Evolutionary conservation across 2,113 vertebrate genomes (phyloP).

Genomic region (Otolemur garnettii): DNA sequence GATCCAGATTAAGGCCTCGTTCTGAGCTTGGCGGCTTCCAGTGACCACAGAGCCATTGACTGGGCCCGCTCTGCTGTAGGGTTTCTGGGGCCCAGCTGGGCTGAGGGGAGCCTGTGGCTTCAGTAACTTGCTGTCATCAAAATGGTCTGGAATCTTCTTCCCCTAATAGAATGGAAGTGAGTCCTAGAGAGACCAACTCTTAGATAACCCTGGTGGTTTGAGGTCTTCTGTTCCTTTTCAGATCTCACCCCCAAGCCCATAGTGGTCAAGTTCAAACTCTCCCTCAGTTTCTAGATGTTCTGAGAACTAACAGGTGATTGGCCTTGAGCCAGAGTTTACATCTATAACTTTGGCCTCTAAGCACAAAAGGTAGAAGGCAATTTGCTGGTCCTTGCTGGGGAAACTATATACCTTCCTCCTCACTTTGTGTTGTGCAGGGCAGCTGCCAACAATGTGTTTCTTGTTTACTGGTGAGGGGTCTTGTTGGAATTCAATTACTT

Average conservation of each 20-base stretch:
- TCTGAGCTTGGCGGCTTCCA: slow-evolving; percentile 81
- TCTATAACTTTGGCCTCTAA: background rate
- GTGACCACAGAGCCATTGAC: slow-evolving; percentile 72
- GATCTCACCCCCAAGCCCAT: background rate
- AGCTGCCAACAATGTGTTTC: slow-evolving; percentile 82
- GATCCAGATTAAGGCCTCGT: slow-evolving; percentile 81
- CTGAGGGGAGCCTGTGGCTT: slow-evolving; percentile 79
- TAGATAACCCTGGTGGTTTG: slow-evolving; percentile 42
- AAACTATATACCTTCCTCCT: slow-evolving; percentile 54
- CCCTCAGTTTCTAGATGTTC: background rate
- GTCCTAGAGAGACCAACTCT: slow-evolving; percentile 68
- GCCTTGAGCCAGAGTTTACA: background rate
- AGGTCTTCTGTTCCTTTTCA: background rate
- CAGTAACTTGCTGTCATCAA: slow-evolving; percentile 81
- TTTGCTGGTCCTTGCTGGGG: background rate
- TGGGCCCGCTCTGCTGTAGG: slow-evolving; percentile 75
- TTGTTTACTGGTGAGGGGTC: slow-evolving; percentile 85
- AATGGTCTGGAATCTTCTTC: slow-evolving; percentile 77
- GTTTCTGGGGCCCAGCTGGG: slow-evolving; percentile 82
- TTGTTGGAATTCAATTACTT: slow-evolving; percentile 87
- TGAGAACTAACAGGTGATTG: background rate
- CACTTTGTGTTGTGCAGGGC: slow-evolving; percentile 63
- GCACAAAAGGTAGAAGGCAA: background rate
- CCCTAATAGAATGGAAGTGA: slow-evolving; percentile 75
- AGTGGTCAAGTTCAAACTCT: background rate